Evolutionary conservation across 53 echinoderm and acorn worm species (phyloP).

Genomic region (Hippasteria phrygiana): DNA sequence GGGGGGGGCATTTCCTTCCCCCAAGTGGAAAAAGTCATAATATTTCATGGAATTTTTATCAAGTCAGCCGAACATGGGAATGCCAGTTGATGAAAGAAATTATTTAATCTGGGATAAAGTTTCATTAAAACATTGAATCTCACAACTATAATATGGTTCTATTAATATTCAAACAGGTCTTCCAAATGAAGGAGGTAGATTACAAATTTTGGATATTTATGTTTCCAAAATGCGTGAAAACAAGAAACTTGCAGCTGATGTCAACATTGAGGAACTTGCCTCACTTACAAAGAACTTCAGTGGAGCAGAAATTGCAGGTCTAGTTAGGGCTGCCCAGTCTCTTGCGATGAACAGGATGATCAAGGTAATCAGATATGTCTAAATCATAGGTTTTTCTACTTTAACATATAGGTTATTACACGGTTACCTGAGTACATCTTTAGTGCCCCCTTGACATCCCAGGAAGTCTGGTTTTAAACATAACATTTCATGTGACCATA

Average conservation of each 20-base stretch:
- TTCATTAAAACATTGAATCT: neutral
- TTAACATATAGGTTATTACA: neutral
- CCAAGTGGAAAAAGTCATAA: too few relatives aligned
- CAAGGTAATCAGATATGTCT: conserved; percentile 60
- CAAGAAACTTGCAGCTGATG: conserved; percentile 80
- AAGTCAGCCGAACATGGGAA: too few relatives aligned
- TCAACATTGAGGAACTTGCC: conserved; percentile 80
- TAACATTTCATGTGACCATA: too few relatives aligned
- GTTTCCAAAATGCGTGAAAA: conserved; percentile 89
- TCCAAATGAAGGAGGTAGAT: conserved; percentile 86
- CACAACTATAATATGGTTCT: neutral
- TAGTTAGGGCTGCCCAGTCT: conserved; percentile 95
- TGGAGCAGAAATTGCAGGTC: conserved; percentile 96
- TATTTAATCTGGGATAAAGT: too few relatives aligned
- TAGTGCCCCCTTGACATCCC: too few relatives aligned
- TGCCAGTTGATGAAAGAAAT: too few relatives aligned
- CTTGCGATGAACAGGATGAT: conserved; percentile 99
- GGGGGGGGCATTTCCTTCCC: too few relatives aligned
- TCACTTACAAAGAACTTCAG: conserved; percentile 92
- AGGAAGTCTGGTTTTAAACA: too few relatives aligned
- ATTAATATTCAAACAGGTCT: conserved; percentile 64
- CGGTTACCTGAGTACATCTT: too few relatives aligned
- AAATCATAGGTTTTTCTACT: neutral
- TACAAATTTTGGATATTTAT: conserved; percentile 95
- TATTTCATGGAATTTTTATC: too few relatives aligned